Evolutionary conservation across 2,888 invertebrate genomes (phyloP).

Genomic region (Cephonodes hylas): DNA sequence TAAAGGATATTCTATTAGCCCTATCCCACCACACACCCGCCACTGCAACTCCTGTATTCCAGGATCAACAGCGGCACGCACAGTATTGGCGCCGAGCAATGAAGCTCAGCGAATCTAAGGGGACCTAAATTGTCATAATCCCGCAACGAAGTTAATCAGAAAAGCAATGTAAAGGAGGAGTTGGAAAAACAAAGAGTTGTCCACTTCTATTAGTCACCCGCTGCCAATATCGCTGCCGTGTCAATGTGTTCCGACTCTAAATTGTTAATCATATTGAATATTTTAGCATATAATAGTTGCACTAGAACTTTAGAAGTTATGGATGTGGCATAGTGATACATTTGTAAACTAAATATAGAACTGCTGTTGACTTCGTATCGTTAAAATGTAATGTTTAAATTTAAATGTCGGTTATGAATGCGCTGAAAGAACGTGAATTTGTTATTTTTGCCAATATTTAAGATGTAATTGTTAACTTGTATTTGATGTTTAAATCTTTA

Average conservation of each 20-base stretch:
- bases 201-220: neutral
- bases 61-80: too few relatives aligned
- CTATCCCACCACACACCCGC: too few relatives aligned
- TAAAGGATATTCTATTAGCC: too few relatives aligned
- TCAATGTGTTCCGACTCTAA: constrained; percentile 31
- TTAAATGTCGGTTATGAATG: neutral
- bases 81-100: too few relatives aligned
- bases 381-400: neutral
- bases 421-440: neutral
- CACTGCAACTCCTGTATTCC: too few relatives aligned
- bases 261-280: constrained; percentile 63
- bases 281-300: constrained; percentile 63
- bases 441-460: neutral
- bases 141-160: too few relatives aligned
- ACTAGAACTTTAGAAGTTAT: constrained; percentile 39
- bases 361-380: neutral
- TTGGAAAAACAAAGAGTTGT: too few relatives aligned
- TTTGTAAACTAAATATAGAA: constrained; percentile 7
- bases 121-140: too few relatives aligned
- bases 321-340: constrained; percentile 9
- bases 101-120: too few relatives aligned
- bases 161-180: too few relatives aligned
- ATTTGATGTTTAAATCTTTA: neutral
- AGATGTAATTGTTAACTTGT: neutral
- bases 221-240: neutral